These are phyloP conservation scores for Drepanosiphum platanoidis DNA, from an alignment of 2,888 invertebrate species.

Conservation along the genomic window DNA sequence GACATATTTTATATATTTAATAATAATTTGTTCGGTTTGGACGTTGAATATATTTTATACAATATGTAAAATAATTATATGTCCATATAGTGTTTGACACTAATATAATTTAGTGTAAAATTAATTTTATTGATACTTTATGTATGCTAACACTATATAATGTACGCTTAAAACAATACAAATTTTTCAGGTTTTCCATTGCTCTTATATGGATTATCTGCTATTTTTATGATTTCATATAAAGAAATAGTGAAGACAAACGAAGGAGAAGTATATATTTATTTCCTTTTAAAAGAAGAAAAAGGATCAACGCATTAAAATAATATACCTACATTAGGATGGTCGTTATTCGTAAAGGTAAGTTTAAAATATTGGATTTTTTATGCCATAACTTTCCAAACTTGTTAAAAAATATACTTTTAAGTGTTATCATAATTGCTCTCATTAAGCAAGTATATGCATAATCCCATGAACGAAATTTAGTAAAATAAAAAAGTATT, in stretches of 20 bases:
- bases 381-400: background rate
- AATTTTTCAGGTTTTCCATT: slow-evolving; percentile 83
- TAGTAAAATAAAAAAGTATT: too few relatives aligned
- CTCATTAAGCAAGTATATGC: background rate
- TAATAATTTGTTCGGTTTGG: background rate
- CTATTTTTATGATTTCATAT: slow-evolving; percentile 82
- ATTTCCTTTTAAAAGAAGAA: slow-evolving; percentile 89
- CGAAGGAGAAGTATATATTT: slow-evolving; percentile 80
- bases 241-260: slow-evolving; percentile 79
- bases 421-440: background rate
- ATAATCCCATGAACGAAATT: too few relatives aligned
- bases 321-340: background rate
- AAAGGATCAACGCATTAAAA: slow-evolving; percentile 77
- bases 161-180: background rate
- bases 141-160: background rate
- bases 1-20: background rate
- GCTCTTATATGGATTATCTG: slow-evolving; percentile 89
- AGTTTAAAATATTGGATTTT: background rate
- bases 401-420: background rate
- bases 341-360: background rate
- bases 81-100: background rate
- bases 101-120: background rate
- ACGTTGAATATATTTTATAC: too few relatives aligned
- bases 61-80: background rate
- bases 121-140: background rate